phyloP scores from a whole-genome alignment of 2,113 vertebrate species.

The Petaurus breviceps region DNA sequence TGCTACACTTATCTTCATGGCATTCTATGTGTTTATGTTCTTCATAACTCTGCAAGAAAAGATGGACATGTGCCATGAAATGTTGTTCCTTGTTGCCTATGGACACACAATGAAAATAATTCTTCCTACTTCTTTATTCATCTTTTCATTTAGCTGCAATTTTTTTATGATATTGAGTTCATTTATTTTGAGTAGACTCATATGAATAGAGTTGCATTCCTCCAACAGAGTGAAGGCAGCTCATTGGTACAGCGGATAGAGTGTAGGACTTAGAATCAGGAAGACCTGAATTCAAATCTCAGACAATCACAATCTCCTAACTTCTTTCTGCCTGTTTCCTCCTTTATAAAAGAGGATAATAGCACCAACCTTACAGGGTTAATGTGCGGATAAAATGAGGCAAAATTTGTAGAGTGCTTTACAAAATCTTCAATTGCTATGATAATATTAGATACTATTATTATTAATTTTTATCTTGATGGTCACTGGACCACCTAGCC shows the following conservation, averaged over 20 bases:
- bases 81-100: not conserved
- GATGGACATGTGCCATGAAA: not conserved
- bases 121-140: not conserved
- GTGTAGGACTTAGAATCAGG: not conserved
- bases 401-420: not conserved
- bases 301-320: not conserved
- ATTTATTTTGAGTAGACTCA: not conserved
- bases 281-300: not conserved
- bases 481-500: not conserved
- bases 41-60: not conserved
- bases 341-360: not conserved
- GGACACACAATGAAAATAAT: not conserved
- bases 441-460: not conserved
- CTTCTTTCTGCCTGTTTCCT: not conserved
- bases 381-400: not conserved
- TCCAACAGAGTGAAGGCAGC: not conserved
- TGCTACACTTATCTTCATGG: not conserved
- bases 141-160: not conserved
- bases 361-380: not conserved
- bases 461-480: not conserved
- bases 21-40: not conserved
- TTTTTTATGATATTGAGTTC: not conserved
- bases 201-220: not conserved
- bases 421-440: not conserved
- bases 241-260: not conserved